A percentile compares a stretch with the other conserved stretches of the same genome.
Conservation (phyloP, 2,113 vertebrate genomes). For the Parotia lawesii region DNA sequence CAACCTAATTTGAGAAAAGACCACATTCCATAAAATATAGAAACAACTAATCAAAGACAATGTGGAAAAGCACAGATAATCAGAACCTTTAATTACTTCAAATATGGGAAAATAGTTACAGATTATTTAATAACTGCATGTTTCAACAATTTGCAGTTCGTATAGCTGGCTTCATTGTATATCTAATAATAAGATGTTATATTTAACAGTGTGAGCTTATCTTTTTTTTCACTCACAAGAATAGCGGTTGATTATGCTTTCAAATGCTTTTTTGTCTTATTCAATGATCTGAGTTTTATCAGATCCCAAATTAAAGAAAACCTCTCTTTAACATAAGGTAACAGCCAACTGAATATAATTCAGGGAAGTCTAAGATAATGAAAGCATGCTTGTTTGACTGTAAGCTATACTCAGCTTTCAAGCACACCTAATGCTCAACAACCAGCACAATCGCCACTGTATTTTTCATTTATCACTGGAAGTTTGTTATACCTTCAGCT, state of each 20-base stretch:
- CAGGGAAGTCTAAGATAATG: not conserved
- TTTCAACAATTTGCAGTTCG: not conserved
- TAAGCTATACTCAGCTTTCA: not conserved
- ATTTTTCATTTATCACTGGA: not conserved
- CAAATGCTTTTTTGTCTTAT: not conserved
- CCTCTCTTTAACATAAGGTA: not conserved
- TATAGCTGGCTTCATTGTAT: not conserved
- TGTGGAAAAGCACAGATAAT: not conserved
- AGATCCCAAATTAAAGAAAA: not conserved
- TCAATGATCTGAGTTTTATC: not conserved
- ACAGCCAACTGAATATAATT: not conserved
- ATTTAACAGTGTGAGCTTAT: not conserved
- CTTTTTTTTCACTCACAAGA: not conserved
- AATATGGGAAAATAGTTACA: not conserved
- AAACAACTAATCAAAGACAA: not conserved
- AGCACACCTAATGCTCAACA: not conserved
- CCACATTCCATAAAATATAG: not conserved
- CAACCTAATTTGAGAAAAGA: not conserved
- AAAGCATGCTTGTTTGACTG: not conserved
- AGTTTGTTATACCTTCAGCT: not conserved
- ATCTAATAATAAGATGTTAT: not conserved
- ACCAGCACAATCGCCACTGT: not conserved
- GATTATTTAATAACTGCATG: not conserved
- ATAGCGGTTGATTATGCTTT: not conserved
- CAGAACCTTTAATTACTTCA: not conserved